A percentile compares a stretch with the other conserved stretches of the same genome.
Evolutionary conservation across 2,797 vertebrate genomes (phyloP).

Genomic region (Hippopotamyrus pictus): DNA sequence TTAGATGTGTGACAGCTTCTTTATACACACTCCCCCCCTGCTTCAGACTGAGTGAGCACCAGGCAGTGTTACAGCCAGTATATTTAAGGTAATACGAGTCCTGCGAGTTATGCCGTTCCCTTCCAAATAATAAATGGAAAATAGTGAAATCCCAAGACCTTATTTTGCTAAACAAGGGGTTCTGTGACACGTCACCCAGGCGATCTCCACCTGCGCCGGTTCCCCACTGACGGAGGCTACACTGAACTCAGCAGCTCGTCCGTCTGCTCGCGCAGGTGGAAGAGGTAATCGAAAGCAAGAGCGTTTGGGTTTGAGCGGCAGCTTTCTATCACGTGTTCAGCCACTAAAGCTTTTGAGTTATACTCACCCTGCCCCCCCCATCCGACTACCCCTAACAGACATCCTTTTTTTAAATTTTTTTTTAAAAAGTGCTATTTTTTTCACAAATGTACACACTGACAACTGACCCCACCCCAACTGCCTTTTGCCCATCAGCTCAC

Average conservation of each 20-base stretch:
- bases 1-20: constrained; percentile 33
- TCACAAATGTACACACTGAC: constrained; percentile 47
- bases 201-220: constrained; percentile 11
- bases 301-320: constrained; percentile 59
- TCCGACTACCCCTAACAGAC: constrained; percentile 46
- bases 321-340: constrained; percentile 47
- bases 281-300: constrained; percentile 50
- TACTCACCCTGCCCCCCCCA: constrained; percentile 16
- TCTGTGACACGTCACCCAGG: constrained; percentile 27
- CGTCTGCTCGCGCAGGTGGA: constrained; percentile 35
- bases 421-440: constrained; percentile 62
- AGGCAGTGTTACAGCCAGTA: constrained; percentile 57
- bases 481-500: constrained; percentile 15
- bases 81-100: neutral
- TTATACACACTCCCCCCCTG: constrained; percentile 28
- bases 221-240: constrained; percentile 36
- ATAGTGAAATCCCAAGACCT: constrained; percentile 31
- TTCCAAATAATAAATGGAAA: constrained; percentile 24
- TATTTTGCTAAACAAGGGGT: constrained; percentile 16
- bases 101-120: constrained; percentile 19
- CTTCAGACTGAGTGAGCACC: constrained; percentile 61
- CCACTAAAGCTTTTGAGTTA: constrained; percentile 55
- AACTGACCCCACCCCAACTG: constrained; percentile 33
- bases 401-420: constrained; percentile 30
- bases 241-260: constrained; percentile 48